Evolutionary conservation across 2,113 vertebrate genomes (phyloP).

Genomic region (Pollimyrus isidori): DNA sequence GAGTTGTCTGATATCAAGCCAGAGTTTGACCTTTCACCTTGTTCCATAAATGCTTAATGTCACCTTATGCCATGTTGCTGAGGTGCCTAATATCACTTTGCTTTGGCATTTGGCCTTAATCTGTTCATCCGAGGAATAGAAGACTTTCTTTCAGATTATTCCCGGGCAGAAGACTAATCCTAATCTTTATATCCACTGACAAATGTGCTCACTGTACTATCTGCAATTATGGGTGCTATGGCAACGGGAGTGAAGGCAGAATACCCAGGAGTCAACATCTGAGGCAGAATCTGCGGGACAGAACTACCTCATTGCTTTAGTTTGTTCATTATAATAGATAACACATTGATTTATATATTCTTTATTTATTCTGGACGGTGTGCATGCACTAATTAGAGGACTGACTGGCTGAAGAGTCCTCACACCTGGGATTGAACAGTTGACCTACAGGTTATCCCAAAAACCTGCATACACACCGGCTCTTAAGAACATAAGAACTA

Average conservation of each 20-base stretch:
- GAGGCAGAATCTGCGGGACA: not conserved
- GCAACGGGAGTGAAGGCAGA: not conserved
- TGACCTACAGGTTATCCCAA: too few relatives aligned
- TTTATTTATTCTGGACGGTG: not conserved
- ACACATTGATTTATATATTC: not conserved
- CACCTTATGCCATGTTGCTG: not conserved
- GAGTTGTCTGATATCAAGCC: not conserved
- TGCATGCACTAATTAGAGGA: too few relatives aligned
- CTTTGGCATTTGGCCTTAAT: not conserved
- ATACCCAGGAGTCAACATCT: not conserved
- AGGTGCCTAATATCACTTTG: not conserved
- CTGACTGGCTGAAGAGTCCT: too few relatives aligned
- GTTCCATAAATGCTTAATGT: not conserved
- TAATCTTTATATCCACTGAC: not conserved
- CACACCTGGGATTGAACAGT: too few relatives aligned
- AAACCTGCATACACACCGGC: too few relatives aligned
- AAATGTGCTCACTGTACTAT: not conserved
- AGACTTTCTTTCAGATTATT: conserved; percentile 2
- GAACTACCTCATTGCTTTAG: not conserved
- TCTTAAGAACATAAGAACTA: too few relatives aligned
- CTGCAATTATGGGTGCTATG: not conserved
- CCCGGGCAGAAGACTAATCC: not conserved
- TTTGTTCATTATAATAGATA: not conserved
- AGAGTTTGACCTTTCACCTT: not conserved
- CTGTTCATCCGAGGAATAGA: not conserved